Evolutionary conservation across 2,797 vertebrate species (phyloP).

Genomic region (Gambelia wislizenii): DNA sequence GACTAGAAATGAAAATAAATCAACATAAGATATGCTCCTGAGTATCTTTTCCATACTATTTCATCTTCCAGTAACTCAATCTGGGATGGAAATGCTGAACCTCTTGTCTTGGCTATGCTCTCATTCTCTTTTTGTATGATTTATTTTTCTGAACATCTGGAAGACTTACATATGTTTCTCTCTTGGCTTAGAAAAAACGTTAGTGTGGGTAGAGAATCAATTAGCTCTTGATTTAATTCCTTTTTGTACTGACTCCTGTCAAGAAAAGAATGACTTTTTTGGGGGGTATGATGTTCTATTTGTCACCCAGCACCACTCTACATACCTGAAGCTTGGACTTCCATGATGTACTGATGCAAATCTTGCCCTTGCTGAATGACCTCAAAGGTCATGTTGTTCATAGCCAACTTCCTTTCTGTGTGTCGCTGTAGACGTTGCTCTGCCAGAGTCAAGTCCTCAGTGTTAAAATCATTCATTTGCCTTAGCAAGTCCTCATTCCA

Average conservation of each 20-base stretch:
- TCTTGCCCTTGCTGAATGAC: conserved; percentile 97
- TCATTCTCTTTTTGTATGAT: not conserved
- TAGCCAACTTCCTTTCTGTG: conserved; percentile 91
- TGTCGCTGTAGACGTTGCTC: conserved; percentile 95
- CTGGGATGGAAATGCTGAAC: not conserved
- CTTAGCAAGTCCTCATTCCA: conserved; percentile 96
- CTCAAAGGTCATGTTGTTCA: conserved; percentile 98
- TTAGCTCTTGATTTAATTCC: not conserved
- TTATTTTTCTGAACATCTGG: not conserved
- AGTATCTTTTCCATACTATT: not conserved
- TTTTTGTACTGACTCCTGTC: not conserved
- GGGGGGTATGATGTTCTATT: too few relatives aligned
- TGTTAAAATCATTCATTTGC: conserved; percentile 90
- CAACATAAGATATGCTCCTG: not conserved
- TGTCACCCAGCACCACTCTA: not conserved
- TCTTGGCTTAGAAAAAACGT: not conserved
- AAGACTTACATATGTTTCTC: not conserved
- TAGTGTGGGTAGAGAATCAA: not conserved
- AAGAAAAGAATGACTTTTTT: not conserved
- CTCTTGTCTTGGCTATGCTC: not conserved
- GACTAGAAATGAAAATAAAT: not conserved
- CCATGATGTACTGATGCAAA: conserved; percentile 97
- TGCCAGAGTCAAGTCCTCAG: conserved; percentile 90
- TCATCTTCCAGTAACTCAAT: not conserved
- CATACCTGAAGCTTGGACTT: conserved; percentile 95